Conservation (phyloP, 2,113 vertebrate species). For the Bettongia penicillata region DNA sequence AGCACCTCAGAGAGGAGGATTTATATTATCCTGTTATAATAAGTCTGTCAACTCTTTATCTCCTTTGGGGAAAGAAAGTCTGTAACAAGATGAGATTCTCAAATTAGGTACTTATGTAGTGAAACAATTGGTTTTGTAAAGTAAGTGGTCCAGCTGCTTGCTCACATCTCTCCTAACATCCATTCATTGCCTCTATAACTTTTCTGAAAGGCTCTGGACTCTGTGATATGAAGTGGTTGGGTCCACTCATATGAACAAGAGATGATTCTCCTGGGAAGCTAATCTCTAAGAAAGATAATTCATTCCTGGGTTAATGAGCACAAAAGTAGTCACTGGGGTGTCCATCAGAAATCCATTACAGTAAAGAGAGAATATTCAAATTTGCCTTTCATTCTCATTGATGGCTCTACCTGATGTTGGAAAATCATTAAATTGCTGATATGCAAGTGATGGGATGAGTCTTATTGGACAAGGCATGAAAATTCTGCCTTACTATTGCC, state of each 20-base stretch:
- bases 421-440: slow-evolving; percentile 86
- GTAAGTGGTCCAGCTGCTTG: neutral
- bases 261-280: slow-evolving; percentile 49
- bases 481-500: slow-evolving; percentile 62
- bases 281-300: slow-evolving; percentile 72
- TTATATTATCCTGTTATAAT: slow-evolving; percentile 12
- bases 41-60: neutral
- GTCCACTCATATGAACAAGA: slow-evolving; percentile 25
- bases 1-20: neutral
- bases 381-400: slow-evolving; percentile 83
- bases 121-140: slow-evolving; percentile 18
- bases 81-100: slow-evolving; percentile 1
- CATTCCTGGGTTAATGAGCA: slow-evolving; percentile 59
- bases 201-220: slow-evolving; percentile 40
- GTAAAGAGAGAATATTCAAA: slow-evolving; percentile 81
- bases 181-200: neutral
- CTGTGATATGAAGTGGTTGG: neutral
- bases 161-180: neutral
- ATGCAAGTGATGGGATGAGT: slow-evolving; percentile 81
- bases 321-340: slow-evolving; percentile 54
- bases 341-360: slow-evolving; percentile 75
- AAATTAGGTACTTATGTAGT: slow-evolving; percentile 4
- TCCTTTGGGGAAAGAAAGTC: slow-evolving; percentile 24
- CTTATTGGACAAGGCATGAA: slow-evolving; percentile 78
- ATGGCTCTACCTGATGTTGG: slow-evolving; percentile 82